phyloP scores from a whole-genome alignment of 2,888 invertebrate species.

The Lysandra coridon region DNA sequence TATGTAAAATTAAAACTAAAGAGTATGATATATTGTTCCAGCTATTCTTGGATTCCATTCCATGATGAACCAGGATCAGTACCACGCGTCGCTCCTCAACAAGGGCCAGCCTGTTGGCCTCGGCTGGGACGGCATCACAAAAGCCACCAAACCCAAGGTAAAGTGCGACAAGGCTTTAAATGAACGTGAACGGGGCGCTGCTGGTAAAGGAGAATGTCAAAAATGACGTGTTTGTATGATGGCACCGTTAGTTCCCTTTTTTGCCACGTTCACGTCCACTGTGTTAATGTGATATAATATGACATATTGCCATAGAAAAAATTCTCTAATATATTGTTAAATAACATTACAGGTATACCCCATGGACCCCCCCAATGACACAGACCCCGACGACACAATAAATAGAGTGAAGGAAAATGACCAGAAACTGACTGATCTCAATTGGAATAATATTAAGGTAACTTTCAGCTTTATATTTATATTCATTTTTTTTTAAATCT shows the following conservation, averaged over 20 bases:
- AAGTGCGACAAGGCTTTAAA: no score
- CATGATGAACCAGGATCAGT: slow-evolving; percentile 99
- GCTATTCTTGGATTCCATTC: slow-evolving; percentile 99
- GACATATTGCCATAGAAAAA: not conserved
- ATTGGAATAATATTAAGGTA: slow-evolving; percentile 99
- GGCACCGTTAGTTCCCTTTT: no score
- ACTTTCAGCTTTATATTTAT: not conserved
- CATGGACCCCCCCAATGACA: slow-evolving; percentile 97
- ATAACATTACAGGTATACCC: slow-evolving; percentile 83
- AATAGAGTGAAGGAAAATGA: slow-evolving; percentile 94
- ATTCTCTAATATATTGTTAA: not conserved
- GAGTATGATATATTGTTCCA: slow-evolving; percentile 58
- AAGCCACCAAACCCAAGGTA: slow-evolving; percentile 86
- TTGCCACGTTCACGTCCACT: no score
- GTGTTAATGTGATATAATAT: no score
- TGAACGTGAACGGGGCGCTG: no score
- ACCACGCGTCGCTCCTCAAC: slow-evolving; percentile 96
- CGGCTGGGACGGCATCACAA: slow-evolving; percentile 97
- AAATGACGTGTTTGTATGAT: no score
- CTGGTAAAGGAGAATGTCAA: no score
- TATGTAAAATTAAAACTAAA: no score
- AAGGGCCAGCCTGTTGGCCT: slow-evolving; percentile 94
- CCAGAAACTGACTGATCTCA: slow-evolving; percentile 92
- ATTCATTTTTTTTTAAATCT: not conserved
- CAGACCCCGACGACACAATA: slow-evolving; percentile 96